A percentile compares a stretch with the other conserved stretches of the same genome.
These are phyloP conservation scores for Corythaixoides concolor DNA, from an alignment of 2,113 vertebrate genomes.

Conservation along the genomic window DNA sequence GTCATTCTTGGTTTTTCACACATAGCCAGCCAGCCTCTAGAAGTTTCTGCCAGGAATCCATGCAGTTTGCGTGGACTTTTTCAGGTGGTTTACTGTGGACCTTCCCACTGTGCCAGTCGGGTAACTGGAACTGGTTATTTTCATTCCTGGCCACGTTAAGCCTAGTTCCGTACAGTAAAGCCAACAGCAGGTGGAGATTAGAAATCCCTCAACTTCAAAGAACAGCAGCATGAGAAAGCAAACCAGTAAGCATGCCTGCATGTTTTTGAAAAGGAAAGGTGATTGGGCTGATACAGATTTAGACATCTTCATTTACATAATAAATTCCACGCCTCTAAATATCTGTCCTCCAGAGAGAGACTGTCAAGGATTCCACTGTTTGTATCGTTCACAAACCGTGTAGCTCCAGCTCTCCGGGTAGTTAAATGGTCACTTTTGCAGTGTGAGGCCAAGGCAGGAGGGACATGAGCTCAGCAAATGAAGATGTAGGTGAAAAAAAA, in stretches of 20 bases:
- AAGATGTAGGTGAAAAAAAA: background rate
- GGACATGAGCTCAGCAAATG: background rate
- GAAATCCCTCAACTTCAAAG: background rate
- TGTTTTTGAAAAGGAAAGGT: background rate
- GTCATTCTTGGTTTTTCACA: accelerated
- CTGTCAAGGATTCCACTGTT: background rate
- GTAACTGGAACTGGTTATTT: background rate
- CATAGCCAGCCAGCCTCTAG: background rate
- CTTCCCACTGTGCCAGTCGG: background rate
- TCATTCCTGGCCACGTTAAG: background rate
- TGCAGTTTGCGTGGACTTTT: background rate
- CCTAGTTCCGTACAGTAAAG: background rate
- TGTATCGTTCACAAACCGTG: background rate
- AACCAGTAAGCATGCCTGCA: accelerated
- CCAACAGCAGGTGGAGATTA: background rate
- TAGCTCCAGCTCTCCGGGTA: accelerated
- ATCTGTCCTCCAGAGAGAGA: background rate
- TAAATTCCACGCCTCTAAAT: background rate
- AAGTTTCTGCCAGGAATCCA: background rate
- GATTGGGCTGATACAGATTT: accelerated
- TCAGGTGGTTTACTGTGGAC: background rate
- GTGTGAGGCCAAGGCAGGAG: background rate
- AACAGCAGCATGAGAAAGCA: background rate
- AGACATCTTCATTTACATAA: background rate
- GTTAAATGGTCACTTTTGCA: background rate